Base-by-base conservation (phyloP, 2,113 vertebrate genomes). In the Crotalus helleri region DNA sequence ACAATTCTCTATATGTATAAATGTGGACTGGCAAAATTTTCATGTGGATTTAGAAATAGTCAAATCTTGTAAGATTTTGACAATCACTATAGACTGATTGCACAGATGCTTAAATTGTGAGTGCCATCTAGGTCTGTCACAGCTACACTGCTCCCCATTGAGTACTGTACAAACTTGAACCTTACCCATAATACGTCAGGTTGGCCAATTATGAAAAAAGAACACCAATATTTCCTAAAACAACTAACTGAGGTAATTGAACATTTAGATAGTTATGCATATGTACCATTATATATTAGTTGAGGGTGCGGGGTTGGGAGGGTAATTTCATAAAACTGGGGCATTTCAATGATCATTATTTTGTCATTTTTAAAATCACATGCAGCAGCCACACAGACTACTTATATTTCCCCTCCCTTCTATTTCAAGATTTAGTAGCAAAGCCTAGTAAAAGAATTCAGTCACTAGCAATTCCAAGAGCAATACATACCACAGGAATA, bases 401-500 rank as follows among this genome's bases (percentile, higher is more conserved):
- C 39, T 55, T 57, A 58, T 13, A 81, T 57, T 85, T 89, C 92
- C 86, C 24, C 0, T 89, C 4, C 0, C n/a, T 59, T 93, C 87
- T 88, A 94, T 46, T 9, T 92, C 15, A 64, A 90, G 19, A 90
- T 54, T 94, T 92, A 94, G 0, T 1, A 59, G 94, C 91, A 85
- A 93, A 95, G 91, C 91, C 54, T 94, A 5, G 91, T 23, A 85
- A 93, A 53, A 89, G 29, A 69, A 96, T 92, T 86, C 93, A 90
- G 53, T 29, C 90, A 90, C 2, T 51, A 91, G 46, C 91, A 91
- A 90, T 94, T 95, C 74, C 90, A 26, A 95, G 94, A 95, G 94
- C 93, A 95, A 95, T 98, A 98, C 97, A 95, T 98, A 98, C 97
- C 97, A 96, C 74, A 93, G 88, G 59, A 87, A 96, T 93, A 93